Evolutionary conservation across 2,797 vertebrate genomes (phyloP).

Genomic region (Propithecus perrieri): DNA sequence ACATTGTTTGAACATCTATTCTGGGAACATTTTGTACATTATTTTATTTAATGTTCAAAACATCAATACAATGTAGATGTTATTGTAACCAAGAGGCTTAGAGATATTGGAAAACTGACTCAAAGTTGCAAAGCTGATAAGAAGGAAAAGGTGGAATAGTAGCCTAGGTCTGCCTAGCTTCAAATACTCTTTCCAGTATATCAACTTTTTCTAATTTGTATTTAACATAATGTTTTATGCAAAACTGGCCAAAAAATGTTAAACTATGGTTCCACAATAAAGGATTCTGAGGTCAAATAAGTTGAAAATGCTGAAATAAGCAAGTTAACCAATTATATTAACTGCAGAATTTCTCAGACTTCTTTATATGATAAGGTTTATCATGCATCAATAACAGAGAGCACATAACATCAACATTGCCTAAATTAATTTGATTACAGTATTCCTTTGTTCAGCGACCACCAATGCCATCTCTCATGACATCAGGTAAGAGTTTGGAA

Average conservation of each 20-base stretch:
- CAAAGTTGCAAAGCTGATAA: background rate
- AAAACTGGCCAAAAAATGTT: background rate
- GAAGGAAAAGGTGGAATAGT: background rate
- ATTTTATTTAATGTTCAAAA: background rate
- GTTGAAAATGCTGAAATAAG: background rate
- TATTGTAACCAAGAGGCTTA: background rate
- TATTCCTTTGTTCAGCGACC: background rate
- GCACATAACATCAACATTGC: background rate
- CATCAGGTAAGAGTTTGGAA: background rate
- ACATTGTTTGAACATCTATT: background rate
- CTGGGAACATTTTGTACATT: background rate
- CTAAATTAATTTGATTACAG: constrained; percentile 6
- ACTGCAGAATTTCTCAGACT: background rate
- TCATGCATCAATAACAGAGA: background rate
- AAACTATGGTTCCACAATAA: background rate
- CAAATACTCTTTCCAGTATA: background rate
- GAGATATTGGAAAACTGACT: background rate
- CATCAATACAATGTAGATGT: background rate
- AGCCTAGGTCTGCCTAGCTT: background rate
- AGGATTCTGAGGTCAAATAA: background rate
- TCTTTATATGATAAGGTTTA: background rate
- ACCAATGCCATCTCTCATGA: background rate
- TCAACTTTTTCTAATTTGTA: background rate
- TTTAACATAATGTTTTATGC: background rate
- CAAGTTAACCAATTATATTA: background rate